These are phyloP conservation scores for Erebia aethiops DNA, from an alignment of 2,888 invertebrate species.

Conservation along the genomic window DNA sequence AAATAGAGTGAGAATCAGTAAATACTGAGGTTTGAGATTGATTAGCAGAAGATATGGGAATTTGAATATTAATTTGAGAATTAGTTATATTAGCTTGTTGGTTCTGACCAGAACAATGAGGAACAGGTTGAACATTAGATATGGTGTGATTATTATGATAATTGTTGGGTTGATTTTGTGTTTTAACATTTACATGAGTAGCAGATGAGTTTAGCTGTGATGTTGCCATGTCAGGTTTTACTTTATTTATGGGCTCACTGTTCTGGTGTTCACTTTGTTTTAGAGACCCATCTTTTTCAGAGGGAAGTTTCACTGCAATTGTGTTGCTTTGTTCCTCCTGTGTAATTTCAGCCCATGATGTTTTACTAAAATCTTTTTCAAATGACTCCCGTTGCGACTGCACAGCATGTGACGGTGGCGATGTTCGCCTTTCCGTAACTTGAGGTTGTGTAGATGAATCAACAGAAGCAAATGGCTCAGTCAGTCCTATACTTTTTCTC, in stretches of 20 bases:
- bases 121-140: conserved; percentile 27
- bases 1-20: conserved; percentile 39
- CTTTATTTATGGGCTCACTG: conserved; percentile 50
- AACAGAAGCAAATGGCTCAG: conserved; percentile 61
- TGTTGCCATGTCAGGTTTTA: conserved; percentile 50
- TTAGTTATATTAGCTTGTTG: conserved; percentile 36
- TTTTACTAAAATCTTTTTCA: conserved; percentile 71
- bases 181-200: conserved; percentile 35
- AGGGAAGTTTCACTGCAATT: conserved; percentile 47
- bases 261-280: conserved; percentile 52
- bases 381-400: conserved; percentile 73
- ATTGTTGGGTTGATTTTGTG: conserved; percentile 41
- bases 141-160: conserved; percentile 32
- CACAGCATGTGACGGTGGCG: conserved; percentile 61
- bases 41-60: conserved; percentile 36
- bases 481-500: conserved; percentile 71
- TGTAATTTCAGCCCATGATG: conserved; percentile 77
- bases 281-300: conserved; percentile 52
- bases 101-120: conserved; percentile 27
- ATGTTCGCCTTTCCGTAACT: conserved; percentile 79
- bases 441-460: conserved; percentile 57
- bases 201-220: conserved; percentile 44
- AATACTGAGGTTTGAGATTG: conserved; percentile 43
- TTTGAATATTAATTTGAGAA: conserved; percentile 39
- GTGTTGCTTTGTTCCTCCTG: conserved; percentile 65